Conservation (phyloP, 1,140 invertebrate genomes). For the Drosophila aff. region DNA sequence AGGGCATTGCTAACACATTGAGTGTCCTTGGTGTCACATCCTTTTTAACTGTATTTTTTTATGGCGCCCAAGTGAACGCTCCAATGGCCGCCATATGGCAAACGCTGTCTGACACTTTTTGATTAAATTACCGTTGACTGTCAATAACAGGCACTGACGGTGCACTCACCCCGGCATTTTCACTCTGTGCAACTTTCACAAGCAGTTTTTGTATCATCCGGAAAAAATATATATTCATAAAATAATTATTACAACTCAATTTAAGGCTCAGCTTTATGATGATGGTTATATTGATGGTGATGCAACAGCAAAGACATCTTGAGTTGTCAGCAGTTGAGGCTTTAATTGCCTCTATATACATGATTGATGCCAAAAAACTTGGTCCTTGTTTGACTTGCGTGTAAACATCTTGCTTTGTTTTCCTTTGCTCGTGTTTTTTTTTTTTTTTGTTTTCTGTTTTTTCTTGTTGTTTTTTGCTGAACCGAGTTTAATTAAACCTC, state of each 20-base stretch:
- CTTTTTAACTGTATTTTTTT: conserved; percentile 19
- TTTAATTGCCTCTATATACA: conserved; percentile 54
- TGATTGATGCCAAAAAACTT: conserved; percentile 51
- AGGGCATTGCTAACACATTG: background rate
- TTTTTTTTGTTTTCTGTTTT: background rate
- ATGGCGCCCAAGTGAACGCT: conserved; percentile 31
- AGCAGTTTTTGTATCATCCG: conserved; percentile 11
- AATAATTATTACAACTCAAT: conserved; percentile 25
- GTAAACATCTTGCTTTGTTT: conserved; percentile 36
- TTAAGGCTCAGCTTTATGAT: conserved; percentile 10
- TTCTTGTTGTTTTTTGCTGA: conserved; percentile 20
- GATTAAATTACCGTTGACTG: conserved; percentile 61
- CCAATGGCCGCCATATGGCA: conserved; percentile 56
- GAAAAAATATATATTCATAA: conserved; percentile 18
- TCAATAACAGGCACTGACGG: conserved; percentile 45
- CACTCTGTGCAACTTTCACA: conserved; percentile 12
- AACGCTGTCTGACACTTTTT: conserved; percentile 52
- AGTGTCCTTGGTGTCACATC: conserved; percentile 12
- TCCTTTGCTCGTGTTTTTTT: conserved; percentile 4
- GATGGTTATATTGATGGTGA: background rate
- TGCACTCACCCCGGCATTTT: conserved; percentile 26
- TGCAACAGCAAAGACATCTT: conserved; percentile 43
- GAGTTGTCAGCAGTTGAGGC: conserved; percentile 44
- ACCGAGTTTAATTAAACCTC: conserved; percentile 53
- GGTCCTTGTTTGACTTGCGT: conserved; percentile 12